phyloP scores from a whole-genome alignment of 92 coral and sea anemone species.

The Palythoa grandis region DNA sequence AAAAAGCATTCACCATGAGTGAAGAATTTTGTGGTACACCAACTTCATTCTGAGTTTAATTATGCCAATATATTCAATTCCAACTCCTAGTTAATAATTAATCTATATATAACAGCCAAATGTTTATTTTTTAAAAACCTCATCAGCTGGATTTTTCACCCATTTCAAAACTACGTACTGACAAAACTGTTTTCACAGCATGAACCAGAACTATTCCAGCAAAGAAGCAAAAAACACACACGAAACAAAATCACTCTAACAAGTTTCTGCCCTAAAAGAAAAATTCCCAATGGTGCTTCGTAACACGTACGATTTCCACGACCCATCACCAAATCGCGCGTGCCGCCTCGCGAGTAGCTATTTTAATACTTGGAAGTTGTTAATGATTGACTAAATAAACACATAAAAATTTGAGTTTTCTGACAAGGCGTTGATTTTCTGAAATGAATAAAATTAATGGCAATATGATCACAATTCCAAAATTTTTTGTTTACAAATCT shows the following conservation, averaged over 20 bases:
- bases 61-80: neutral
- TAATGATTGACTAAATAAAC: neutral
- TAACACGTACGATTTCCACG: neutral
- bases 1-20: neutral
- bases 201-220: neutral
- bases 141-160: constrained; percentile 2
- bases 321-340: neutral
- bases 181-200: neutral
- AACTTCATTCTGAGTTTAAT: neutral
- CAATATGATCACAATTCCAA: neutral
- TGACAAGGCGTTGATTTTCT: neutral
- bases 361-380: neutral
- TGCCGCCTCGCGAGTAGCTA: neutral
- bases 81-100: neutral
- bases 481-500: neutral
- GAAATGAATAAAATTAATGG: neutral
- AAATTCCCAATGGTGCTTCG: neutral
- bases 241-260: neutral
- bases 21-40: neutral
- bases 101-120: neutral
- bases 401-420: neutral
- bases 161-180: neutral
- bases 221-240: neutral
- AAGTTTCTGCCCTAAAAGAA: neutral
- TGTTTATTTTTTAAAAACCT: constrained; percentile 11